A percentile compares a stretch with the other conserved stretches of the same genome.
phyloP scores from a whole-genome alignment of 2,888 invertebrate species.

The Iselma pallidipennis region DNA sequence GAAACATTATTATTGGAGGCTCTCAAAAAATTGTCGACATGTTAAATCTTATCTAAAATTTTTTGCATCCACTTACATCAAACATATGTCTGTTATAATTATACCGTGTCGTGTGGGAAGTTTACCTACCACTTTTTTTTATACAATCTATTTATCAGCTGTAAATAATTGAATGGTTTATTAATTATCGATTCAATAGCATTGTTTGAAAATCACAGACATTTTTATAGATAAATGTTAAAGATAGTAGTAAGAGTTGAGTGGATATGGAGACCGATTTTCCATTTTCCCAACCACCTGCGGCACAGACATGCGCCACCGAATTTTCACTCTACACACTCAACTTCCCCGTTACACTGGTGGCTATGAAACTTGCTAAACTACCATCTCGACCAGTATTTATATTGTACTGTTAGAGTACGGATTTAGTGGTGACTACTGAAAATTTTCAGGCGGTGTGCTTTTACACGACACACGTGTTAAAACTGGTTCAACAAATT shows the following conservation, averaged over 20 bases:
- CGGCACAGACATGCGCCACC: constrained; percentile 33
- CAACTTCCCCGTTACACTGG: not conserved
- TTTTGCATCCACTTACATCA: not conserved
- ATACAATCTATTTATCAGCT: not conserved
- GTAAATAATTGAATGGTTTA: not conserved
- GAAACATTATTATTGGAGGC: not conserved
- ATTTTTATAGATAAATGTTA: constrained; percentile 8
- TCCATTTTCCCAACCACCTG: constrained; percentile 34
- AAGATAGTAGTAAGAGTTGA: constrained; percentile 7
- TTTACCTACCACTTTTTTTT: too few species aligned
- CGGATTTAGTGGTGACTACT: not conserved
- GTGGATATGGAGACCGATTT: not conserved
- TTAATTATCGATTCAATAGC: not conserved
- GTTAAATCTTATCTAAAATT: not conserved
- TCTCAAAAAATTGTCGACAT: not conserved
- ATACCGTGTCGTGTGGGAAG: too few species aligned
- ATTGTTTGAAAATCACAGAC: constrained; percentile 14
- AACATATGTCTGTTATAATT: not conserved
- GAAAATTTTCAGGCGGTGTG: not conserved
- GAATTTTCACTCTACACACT: not conserved
- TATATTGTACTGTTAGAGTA: not conserved
- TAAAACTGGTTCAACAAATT: too few species aligned
- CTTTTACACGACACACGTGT: not conserved
- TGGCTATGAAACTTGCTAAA: not conserved
- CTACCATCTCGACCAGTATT: not conserved